Base-by-base conservation (phyloP, 1,140 invertebrate genomes). In the Brachionus rubens region DNA sequence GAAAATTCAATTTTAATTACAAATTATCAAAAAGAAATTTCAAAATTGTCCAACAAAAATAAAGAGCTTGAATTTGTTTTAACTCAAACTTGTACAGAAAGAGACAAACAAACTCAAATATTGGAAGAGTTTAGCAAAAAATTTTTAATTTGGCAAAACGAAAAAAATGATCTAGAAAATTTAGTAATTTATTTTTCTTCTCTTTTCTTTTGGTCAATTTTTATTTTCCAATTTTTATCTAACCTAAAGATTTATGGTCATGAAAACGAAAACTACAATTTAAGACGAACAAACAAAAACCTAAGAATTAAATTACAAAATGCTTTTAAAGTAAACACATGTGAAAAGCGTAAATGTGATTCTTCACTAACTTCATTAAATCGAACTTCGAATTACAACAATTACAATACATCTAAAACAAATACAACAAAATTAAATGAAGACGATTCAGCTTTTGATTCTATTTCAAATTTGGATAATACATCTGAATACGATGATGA, bases 91-190 rank as follows among this genome's bases (percentile, higher is more conserved):
- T 72, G 46, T 21, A 19, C n/a, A 6, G 68, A 72, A 48, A 6
- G 68, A 12, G 46, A 72, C 16, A 72, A 72, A 36, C 68, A 72
- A 72, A 24, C 9, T 12, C 14, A 72, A 72, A 33, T 72, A 50
- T 12, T 72, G n/a, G 68, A 72, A 7, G 68, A 72, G n/a, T 36
- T 72, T n/a, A 48, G 46, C 46, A 48, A 72, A 40, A 72, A 72
- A 21, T 72, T 50, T 72, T 19, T 72, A 10, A 40, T 72, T 19
- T 33, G 48, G 6, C 24, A 72, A 41, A 48, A 52, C 16, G 68
- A 72, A 41, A 72, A 72, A 54, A 72, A 54, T 54, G 10, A 72
- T 50, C 19, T 50, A 5, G 68, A 72, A 54, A 72, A 54, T 72
- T 72, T 72, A 41, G 68, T 72, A 47, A 70, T 12, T 68, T 9